phyloP scores from a whole-genome alignment of 2,888 invertebrate species.

The Scelioninae gen. 1 region DNA sequence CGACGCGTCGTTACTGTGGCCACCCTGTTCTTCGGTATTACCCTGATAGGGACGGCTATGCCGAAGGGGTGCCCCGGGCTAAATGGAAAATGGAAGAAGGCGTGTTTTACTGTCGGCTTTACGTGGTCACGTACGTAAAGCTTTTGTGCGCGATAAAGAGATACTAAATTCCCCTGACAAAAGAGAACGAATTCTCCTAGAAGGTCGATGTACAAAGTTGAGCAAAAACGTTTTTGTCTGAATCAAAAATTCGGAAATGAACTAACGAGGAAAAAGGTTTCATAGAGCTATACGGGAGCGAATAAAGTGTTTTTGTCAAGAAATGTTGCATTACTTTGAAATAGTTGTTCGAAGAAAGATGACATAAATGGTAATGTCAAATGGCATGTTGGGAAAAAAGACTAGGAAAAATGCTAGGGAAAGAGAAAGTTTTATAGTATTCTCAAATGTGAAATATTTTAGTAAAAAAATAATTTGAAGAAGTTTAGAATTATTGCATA shows the following conservation, averaged over 20 bases:
- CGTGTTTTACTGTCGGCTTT: slow-evolving; percentile 75
- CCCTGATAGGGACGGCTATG: slow-evolving; percentile 75
- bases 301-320: too few species aligned
- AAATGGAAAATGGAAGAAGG: slow-evolving; percentile 74
- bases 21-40: slow-evolving; percentile 78
- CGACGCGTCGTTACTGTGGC: slow-evolving; percentile 81
- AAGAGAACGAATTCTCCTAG: slow-evolving; percentile 44
- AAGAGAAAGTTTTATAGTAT: too few species aligned
- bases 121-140: slow-evolving; percentile 76
- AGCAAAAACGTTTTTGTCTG: slow-evolving; percentile 1
- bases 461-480: too few species aligned
- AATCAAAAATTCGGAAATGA: slow-evolving; percentile 14
- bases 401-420: too few species aligned
- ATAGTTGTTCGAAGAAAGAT: too few species aligned
- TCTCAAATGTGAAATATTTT: too few species aligned
- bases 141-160: slow-evolving; percentile 74
- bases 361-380: too few species aligned
- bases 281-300: too few species aligned
- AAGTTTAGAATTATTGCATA: too few species aligned
- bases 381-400: too few species aligned
- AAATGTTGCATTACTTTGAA: too few species aligned
- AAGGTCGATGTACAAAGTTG: slow-evolving; percentile 26
- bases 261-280: not conserved
- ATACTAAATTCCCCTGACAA: slow-evolving; percentile 59
- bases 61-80: slow-evolving; percentile 73